Percentiles rank a stretch among this genome's conserved stretches.
Conservation (phyloP, 2,888 invertebrate genomes). For the Tridacna gigas region DNA sequence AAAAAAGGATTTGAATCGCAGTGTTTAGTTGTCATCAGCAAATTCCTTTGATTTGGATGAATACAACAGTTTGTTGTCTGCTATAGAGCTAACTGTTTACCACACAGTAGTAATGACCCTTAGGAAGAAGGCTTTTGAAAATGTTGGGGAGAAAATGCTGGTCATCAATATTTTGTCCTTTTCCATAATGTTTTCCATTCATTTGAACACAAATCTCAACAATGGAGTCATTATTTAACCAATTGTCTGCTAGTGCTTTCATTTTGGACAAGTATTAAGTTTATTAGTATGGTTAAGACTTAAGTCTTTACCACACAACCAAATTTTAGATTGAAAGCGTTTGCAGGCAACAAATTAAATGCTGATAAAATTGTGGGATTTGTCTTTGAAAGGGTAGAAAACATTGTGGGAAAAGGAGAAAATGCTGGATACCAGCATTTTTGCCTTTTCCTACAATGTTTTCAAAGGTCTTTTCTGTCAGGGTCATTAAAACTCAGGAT, state of each 20-base stretch:
- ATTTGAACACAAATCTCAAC: not conserved
- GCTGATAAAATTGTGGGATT: not conserved
- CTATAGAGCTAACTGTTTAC: too few relatives aligned
- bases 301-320: not conserved
- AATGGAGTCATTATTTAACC: not conserved
- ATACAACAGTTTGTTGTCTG: too few relatives aligned
- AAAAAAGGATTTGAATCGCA: too few relatives aligned
- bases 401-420: not conserved
- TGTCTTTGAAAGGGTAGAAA: not conserved
- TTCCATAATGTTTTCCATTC: not conserved
- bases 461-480: not conserved
- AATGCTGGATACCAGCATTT: not conserved
- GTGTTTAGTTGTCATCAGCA: too few relatives aligned
- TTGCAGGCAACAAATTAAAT: not conserved
- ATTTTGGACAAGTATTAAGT: not conserved
- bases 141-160: not conserved
- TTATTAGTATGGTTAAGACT: not conserved
- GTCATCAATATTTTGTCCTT: not conserved
- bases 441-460: not conserved
- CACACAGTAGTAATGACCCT: not conserved
- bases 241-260: not conserved
- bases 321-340: not conserved
- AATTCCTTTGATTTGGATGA: too few relatives aligned
- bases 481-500: not conserved
- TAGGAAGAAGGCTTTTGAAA: not conserved